Conservation (phyloP, 1,140 invertebrate genomes). For the Temnothorax curvispinosus region DNA sequence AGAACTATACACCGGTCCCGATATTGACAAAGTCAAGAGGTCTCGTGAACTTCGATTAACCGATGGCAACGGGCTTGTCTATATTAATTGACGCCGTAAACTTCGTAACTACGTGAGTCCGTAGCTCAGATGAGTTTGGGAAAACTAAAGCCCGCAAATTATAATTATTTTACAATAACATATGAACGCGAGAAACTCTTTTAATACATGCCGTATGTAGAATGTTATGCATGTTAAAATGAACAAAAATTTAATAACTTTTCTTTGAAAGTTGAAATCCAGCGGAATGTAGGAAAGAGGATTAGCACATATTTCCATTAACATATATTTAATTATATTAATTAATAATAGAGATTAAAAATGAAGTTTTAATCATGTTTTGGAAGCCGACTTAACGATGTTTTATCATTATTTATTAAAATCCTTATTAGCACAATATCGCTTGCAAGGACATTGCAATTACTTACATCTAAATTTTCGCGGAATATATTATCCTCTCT, state of each 20-base stretch:
- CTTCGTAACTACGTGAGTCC: background rate
- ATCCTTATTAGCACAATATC: background rate
- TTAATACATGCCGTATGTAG: background rate
- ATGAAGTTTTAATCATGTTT: background rate
- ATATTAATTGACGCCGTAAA: background rate
- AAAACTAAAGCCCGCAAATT: background rate
- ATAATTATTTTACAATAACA: background rate
- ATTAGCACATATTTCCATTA: background rate
- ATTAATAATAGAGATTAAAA: slow-evolving; percentile 1
- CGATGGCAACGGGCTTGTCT: background rate
- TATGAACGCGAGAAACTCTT: background rate
- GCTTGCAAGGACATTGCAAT: background rate
- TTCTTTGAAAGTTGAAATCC: background rate
- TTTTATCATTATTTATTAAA: slow-evolving; percentile 8
- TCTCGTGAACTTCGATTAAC: slow-evolving; percentile 28
- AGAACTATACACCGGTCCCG: slow-evolving; percentile 7
- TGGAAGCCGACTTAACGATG: too few species aligned
- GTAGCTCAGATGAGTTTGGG: background rate
- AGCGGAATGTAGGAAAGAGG: background rate
- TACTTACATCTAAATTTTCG: background rate
- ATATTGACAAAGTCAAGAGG: slow-evolving; percentile 10
- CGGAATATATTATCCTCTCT: background rate
- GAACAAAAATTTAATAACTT: background rate
- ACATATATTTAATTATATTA: background rate
- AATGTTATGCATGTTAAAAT: background rate